Conservation (phyloP, 2,888 invertebrate species). For the Lamellibrachia columna region DNA sequence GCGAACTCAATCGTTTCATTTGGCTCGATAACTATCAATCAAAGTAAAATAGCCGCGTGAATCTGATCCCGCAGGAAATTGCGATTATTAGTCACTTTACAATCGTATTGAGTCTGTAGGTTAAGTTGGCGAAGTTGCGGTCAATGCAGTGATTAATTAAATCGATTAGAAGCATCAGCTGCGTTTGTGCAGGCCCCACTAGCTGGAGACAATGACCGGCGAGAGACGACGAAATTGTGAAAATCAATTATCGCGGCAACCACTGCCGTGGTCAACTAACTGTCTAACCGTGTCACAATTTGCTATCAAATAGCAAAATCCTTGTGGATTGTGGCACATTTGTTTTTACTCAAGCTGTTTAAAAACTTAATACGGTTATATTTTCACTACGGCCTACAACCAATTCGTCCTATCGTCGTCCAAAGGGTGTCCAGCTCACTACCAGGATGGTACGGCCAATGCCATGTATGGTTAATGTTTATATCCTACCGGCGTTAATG, state of each 20-base stretch:
- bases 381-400: too few species aligned
- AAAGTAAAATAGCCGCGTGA: neutral
- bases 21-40: neutral
- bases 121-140: neutral
- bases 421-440: too few species aligned
- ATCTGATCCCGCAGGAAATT: neutral
- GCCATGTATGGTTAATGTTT: too few species aligned
- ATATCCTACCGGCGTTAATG: too few species aligned
- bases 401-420: too few species aligned
- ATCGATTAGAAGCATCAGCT: neutral
- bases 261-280: neutral
- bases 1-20: neutral
- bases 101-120: neutral
- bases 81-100: neutral
- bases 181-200: neutral
- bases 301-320: neutral
- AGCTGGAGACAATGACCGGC: neutral
- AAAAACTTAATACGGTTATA: neutral
- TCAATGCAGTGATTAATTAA: neutral
- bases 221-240: neutral
- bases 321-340: neutral
- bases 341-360: neutral
- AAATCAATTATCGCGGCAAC: neutral
- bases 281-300: too few species aligned
- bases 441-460: too few species aligned